phyloP scores from a whole-genome alignment of 2,888 invertebrate species.

The Dryadula phaetusa region DNA sequence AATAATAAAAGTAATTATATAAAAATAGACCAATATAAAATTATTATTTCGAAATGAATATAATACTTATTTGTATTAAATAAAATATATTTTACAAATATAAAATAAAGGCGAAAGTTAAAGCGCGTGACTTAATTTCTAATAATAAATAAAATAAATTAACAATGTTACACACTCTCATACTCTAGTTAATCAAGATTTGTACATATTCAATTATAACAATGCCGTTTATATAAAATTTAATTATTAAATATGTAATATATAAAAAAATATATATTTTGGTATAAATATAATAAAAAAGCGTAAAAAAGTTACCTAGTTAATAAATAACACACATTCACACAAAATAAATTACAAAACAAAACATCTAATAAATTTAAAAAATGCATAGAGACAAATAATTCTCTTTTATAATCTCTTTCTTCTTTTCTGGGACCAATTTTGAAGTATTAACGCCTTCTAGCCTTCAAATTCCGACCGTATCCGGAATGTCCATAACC shows the following conservation, averaged over 20 bases:
- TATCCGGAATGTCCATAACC: conserved; percentile 84
- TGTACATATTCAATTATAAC: conserved; percentile 15
- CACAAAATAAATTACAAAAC: conserved; percentile 17
- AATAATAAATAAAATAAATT: conserved; percentile 38
- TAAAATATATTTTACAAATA: conserved; percentile 1
- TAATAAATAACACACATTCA: conserved; percentile 6
- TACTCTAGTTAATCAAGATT: conserved; percentile 13
- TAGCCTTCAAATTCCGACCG: conserved; percentile 67
- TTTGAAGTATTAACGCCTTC: conserved; percentile 55
- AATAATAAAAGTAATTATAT: too few species aligned
- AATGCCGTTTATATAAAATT: background rate
- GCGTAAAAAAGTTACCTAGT: conserved; percentile 3
- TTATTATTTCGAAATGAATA: too few species aligned
- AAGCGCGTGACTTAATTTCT: conserved; percentile 26
- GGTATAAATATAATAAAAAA: conserved; percentile 18
- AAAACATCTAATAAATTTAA: background rate
- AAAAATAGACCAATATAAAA: too few species aligned
- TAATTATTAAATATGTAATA: background rate
- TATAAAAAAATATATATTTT: conserved; percentile 9
- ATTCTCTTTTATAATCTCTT: background rate
- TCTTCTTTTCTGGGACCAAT: background rate
- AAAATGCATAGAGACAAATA: background rate
- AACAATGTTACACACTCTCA: conserved; percentile 16
- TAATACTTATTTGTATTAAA: background rate
- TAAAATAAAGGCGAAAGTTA: conserved; percentile 2